Conservation (phyloP, 2,113 vertebrate species). For the Pantherophis guttatus region DNA sequence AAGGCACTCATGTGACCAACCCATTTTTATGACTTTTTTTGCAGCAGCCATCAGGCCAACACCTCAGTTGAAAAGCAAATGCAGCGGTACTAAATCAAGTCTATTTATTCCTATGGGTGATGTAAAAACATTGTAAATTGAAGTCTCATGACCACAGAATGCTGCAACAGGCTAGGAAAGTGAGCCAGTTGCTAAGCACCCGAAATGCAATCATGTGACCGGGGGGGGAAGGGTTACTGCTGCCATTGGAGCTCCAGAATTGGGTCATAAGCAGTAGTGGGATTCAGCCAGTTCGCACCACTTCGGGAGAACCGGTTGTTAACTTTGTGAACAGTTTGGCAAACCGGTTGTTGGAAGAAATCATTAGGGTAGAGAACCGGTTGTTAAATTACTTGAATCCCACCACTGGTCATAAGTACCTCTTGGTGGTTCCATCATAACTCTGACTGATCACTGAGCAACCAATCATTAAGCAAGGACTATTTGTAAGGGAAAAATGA, state of each 20-base stretch:
- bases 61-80: neutral
- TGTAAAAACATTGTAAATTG: neutral
- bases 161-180: neutral
- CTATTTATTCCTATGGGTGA: neutral
- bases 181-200: neutral
- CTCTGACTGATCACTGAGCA: neutral
- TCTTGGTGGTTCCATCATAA: neutral
- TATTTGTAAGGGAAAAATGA: neutral
- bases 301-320: too few relatives aligned
- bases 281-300: too few relatives aligned
- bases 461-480: neutral
- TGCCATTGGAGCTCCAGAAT: neutral
- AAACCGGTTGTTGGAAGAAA: too few relatives aligned
- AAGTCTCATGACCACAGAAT: neutral
- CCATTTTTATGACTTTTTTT: neutral
- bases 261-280: neutral
- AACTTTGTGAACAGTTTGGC: too few relatives aligned
- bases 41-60: neutral
- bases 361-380: too few relatives aligned
- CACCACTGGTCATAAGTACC: neutral
- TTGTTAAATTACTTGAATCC: too few relatives aligned
- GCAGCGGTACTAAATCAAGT: neutral
- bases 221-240: neutral
- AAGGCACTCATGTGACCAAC: neutral
- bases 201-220: neutral